A percentile compares a stretch with the other conserved stretches of the same genome.
Conservation (phyloP, 2,113 vertebrate species). For the Mustela nigripes region DNA sequence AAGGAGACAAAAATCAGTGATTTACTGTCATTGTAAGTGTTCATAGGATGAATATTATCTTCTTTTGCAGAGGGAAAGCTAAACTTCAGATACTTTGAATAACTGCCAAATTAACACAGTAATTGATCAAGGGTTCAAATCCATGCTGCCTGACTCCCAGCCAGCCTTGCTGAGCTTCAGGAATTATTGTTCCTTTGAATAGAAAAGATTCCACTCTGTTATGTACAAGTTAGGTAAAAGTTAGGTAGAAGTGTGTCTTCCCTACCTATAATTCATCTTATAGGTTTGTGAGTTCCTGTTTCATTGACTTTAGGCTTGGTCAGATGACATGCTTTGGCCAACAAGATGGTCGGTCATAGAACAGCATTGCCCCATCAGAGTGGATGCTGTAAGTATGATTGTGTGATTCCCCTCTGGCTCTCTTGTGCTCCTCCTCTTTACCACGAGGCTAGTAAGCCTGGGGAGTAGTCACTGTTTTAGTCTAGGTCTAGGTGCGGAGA, state of each 20-base stretch:
- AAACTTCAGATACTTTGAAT: neutral
- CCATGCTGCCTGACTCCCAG: neutral
- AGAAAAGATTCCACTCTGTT: neutral
- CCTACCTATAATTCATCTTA: neutral
- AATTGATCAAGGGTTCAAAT: neutral
- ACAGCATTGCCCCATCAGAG: neutral
- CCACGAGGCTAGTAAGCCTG: neutral
- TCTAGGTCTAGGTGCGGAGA: neutral
- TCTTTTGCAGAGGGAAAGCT: neutral
- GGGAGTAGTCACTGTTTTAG: neutral
- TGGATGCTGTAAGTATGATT: neutral
- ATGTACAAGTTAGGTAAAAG: neutral
- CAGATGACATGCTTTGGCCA: neutral
- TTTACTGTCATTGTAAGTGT: neutral
- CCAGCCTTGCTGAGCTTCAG: neutral
- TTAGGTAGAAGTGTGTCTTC: neutral
- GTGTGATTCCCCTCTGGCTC: accelerated
- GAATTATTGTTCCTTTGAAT: neutral
- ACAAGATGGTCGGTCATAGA: neutral
- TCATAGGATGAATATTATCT: neutral
- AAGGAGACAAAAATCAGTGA: conserved; percentile 10
- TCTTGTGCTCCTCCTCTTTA: neutral
- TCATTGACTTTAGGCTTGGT: neutral
- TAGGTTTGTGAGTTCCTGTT: neutral
- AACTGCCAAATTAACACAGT: neutral